phyloP scores from a whole-genome alignment of 2,797 vertebrate genomes.

The Danio kyathit region DNA sequence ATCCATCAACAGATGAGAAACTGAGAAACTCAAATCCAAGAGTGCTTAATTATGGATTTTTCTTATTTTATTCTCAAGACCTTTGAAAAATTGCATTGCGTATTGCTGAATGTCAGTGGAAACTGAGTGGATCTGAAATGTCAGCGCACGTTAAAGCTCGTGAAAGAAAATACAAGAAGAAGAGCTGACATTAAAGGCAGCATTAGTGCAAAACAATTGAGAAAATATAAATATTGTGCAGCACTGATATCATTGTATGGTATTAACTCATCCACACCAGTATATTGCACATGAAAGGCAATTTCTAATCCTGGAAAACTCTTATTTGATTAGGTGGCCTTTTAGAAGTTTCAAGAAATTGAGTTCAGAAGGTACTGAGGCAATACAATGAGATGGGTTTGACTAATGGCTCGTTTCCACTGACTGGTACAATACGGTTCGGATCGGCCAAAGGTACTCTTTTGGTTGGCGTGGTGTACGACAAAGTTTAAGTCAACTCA shows the following conservation, averaged over 20 bases:
- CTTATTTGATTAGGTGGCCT: neutral
- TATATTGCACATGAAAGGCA: neutral
- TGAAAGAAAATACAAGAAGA: constrained; percentile 19
- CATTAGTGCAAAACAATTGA: constrained; percentile 13
- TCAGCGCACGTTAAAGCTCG: constrained; percentile 22
- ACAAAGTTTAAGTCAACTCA: no score
- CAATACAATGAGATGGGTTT: neutral
- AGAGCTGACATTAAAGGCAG: constrained; percentile 11
- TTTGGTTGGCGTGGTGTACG: no score
- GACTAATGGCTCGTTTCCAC: no score
- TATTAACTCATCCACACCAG: neutral
- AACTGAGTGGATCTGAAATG: constrained; percentile 52
- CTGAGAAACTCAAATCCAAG: neutral
- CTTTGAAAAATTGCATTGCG: constrained; percentile 38
- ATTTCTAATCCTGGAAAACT: neutral
- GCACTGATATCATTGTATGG: neutral
- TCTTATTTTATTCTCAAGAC: neutral
- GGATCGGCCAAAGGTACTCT: no score
- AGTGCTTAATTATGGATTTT: constrained; percentile 17
- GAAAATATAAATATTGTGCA: constrained; percentile 12
- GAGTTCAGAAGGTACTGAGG: neutral
- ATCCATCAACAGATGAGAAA: constrained; percentile 14
- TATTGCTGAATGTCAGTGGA: constrained; percentile 47
- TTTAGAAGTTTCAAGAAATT: neutral
- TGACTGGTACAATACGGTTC: no score